A percentile compares a stretch with the other conserved stretches of the same genome.
Conservation (phyloP, 2,888 invertebrate genomes). For the Pristionchus exspectatus region DNA sequence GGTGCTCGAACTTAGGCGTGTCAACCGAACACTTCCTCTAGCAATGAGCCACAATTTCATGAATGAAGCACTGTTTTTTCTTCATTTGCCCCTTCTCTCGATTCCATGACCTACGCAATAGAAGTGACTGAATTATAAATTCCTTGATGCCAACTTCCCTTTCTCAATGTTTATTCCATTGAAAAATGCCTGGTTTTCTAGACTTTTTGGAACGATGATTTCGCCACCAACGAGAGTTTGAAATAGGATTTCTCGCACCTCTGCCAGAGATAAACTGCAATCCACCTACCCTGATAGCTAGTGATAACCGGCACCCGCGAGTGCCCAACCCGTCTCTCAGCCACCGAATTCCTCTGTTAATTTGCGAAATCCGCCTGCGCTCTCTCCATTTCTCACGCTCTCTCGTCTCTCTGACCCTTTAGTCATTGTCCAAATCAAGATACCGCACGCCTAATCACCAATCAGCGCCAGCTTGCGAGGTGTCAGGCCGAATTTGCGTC, state of each 20-base stretch:
- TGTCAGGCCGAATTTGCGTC: not conserved
- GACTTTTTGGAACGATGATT: no score
- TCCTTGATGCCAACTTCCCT: no score
- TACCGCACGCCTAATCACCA: not conserved
- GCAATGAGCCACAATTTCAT: not conserved
- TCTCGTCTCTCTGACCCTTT: not conserved
- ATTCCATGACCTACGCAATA: no score
- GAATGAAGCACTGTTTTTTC: not conserved
- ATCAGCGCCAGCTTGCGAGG: conserved; percentile 10
- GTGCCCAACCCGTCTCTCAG: not conserved
- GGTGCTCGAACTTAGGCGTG: not conserved
- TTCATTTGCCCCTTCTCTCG: no score
- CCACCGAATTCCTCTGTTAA: not conserved
- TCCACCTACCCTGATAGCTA: not conserved
- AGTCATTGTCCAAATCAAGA: no score
- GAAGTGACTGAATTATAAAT: no score
- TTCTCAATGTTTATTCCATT: no score
- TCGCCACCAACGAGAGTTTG: not conserved
- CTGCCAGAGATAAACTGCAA: not conserved
- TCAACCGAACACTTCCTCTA: not conserved
- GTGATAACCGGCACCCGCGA: not conserved
- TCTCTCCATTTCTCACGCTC: conserved; percentile 21
- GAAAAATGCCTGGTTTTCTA: no score
- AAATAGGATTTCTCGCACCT: no score
- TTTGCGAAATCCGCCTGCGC: not conserved